Evolutionary conservation across 2,113 vertebrate species (phyloP), one percentile per base, ranked within the genome.

Genomic region (Eublepharis macularius): DNA sequence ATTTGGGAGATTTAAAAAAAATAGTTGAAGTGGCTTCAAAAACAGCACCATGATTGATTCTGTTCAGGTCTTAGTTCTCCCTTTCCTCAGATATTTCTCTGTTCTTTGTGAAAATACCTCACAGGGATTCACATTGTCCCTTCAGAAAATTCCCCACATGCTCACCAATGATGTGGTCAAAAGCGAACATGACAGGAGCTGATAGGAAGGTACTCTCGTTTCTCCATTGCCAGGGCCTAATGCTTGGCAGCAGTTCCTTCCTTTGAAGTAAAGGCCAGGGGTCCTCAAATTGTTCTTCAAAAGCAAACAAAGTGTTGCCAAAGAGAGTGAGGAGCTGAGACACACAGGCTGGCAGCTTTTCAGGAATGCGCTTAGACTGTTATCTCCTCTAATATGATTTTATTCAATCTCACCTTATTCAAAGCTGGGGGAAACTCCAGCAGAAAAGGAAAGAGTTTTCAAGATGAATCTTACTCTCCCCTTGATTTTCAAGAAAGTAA

Each of bases 401-500:
- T 85, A 82, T 93, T 94, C 86, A 63, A 29, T 63, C 24, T 63
- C 29, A 26, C 10, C 60, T 63, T 63, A 63, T 63, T 63, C 60
- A 93, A 87, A 63, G 82, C 89, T 82, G 88, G 5, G 11, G 81
- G 91, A 84, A 88, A 9, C 16, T 41, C 16, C 57, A 89, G 12
- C 32, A 73, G 76, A 68, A 80, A 77, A 90, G 54, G 11, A 85
- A 24, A 32, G 1, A 16, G 24, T 69, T 86, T 81, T 16, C 68
- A 72, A 4, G 9, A 81, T 73, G 74, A 76, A 72, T 87, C 83
- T 89, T 69, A 12, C 81, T 83, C 70, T 65, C 80, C 88, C 76
- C 32, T 70, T 43, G 12, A 12, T 21, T 83, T 45, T 21, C 60
- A 80, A 86, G 88, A 8, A 0, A 0, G 12, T 34, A 87, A 80